Evolutionary conservation across 1,140 invertebrate genomes (phyloP).

Genomic region (Brachionus rotundiformis): DNA sequence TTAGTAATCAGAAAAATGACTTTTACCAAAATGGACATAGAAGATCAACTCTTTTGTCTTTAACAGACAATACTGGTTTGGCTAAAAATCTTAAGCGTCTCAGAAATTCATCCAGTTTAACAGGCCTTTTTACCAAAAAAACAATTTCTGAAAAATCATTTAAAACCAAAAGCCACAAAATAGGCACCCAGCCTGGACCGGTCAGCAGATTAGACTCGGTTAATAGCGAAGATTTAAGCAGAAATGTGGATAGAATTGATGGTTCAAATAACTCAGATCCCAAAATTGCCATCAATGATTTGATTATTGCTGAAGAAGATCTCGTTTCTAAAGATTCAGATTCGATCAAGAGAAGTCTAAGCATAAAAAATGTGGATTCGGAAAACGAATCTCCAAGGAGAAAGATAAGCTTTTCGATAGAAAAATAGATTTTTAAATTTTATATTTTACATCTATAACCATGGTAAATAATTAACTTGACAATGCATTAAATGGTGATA

Average conservation of each 20-base stretch:
- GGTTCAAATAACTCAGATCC: background rate
- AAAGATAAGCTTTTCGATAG: conserved; percentile 14
- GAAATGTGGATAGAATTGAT: background rate
- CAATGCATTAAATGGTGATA: background rate
- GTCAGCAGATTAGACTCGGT: background rate
- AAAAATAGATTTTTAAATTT: conserved; percentile 2
- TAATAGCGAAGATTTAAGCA: background rate
- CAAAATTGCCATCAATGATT: background rate
- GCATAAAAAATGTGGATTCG: background rate
- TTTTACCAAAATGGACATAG: conserved; percentile 25
- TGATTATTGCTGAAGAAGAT: background rate
- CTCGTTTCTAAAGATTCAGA: background rate
- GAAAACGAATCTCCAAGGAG: background rate
- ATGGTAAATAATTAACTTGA: background rate
- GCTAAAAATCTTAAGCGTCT: background rate
- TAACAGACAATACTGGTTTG: background rate
- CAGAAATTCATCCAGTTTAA: background rate
- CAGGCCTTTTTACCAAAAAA: background rate
- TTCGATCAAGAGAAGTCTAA: background rate
- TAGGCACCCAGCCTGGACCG: background rate
- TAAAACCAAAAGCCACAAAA: background rate
- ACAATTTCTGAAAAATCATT: background rate
- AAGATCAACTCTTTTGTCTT: conserved; percentile 7
- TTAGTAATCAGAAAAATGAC: conserved; percentile 29
- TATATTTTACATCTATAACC: background rate